Percentiles rank a stretch among this genome's conserved stretches.
These are phyloP conservation scores for Tauraco erythrolophus DNA, from an alignment of 2,113 vertebrate species.

Conservation along the genomic window DNA sequence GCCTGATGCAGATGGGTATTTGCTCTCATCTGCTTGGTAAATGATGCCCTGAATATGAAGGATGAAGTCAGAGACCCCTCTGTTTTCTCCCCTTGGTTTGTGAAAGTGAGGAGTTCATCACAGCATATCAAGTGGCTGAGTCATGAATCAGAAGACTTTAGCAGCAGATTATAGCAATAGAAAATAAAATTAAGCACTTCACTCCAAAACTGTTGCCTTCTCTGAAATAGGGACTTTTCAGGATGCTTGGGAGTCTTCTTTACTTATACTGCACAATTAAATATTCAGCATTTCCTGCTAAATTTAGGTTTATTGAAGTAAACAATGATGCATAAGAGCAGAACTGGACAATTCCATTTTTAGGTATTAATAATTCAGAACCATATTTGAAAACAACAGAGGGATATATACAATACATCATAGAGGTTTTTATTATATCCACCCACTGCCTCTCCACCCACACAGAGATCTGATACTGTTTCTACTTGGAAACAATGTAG, in stretches of 20 bases:
- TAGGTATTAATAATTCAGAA: constrained; percentile 65
- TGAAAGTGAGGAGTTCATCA: background rate
- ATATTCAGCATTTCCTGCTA: constrained; percentile 55
- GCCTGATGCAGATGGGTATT: background rate
- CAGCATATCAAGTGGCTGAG: constrained; percentile 15
- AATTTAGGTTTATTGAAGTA: constrained; percentile 55
- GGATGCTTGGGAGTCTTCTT: background rate
- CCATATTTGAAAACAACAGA: constrained; percentile 49
- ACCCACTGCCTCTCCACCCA: constrained; percentile 41
- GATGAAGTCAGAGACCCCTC: background rate
- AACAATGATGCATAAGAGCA: constrained; percentile 42
- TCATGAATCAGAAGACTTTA: constrained; percentile 40
- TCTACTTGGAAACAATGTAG: constrained; percentile 49
- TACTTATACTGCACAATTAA: constrained; percentile 39
- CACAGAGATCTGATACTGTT: constrained; percentile 19
- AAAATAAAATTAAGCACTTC: background rate
- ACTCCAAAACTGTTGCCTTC: background rate
- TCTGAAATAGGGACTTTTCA: constrained; percentile 15
- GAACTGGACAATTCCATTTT: constrained; percentile 54
- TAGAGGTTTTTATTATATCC: constrained; percentile 49
- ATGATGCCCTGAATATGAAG: background rate
- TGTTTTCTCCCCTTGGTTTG: background rate
- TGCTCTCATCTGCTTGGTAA: background rate
- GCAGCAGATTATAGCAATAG: background rate
- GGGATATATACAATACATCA: constrained; percentile 36